Evolutionary conservation across 2,797 vertebrate species (phyloP), one percentile per base, ranked within the genome.

Genomic region (Stomatorhinus walkeri): DNA sequence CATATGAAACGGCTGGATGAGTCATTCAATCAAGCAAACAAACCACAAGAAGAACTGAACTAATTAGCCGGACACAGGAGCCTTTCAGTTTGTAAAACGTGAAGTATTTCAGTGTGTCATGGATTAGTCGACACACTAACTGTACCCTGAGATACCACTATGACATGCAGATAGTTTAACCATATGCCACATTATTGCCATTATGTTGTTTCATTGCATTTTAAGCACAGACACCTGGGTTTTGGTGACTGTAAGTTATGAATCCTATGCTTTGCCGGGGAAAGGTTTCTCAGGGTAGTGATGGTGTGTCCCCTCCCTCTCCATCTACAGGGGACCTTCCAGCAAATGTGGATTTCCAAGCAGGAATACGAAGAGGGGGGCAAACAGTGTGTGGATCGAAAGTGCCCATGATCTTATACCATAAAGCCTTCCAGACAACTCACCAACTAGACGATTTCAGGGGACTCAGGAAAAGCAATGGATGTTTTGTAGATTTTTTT

Each of bases 271-370:
- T 22, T 81, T 43, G 76, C 19, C 46, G 36, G 40, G 12, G 68
- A 72, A 16, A 36, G 12, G 14, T 72, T 72, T 72, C 12, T 81
- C 40, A 81, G 40, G 76, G 76, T 3, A 46, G 16, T 43, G 36
- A 46, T 81, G 22, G 3, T 81, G 22, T 49, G 0, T 14, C 3
- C 4, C 46, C 46, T 4, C 28, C 28, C 14, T 10, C 49, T 22
- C 79, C 7, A 94, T 92, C 92, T 93, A 22, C 91, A 99, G 98
- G 98, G 98, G 90, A 99, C 98, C 88, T 99, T 99, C 94, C 98
- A 99, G 92, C 98, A 99, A 93, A 99, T 99, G 98, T 99, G 98
- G 98, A 99, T 99, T 94, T 99, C 98, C 49, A 99, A 99, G 93
- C 98, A 99, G 92, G 98, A 99, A 89, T 99, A 99, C 14, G 98